These are phyloP conservation scores for Apeltes quadracus DNA, from an alignment of 2,113 vertebrate species.

Conservation along the genomic window DNA sequence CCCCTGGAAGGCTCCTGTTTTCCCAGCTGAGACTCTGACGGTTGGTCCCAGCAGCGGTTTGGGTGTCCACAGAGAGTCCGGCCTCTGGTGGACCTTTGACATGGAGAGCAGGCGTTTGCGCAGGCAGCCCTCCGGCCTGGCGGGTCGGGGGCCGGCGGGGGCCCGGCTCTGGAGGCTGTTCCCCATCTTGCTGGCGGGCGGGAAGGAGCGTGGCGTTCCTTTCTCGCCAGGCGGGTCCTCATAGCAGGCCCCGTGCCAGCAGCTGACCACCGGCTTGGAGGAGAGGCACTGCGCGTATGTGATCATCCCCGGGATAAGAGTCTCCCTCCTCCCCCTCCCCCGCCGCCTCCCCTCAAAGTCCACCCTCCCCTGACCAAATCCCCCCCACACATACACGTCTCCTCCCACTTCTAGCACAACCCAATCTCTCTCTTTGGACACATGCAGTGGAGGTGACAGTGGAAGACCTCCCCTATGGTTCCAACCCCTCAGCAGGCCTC, in stretches of 20 bases:
- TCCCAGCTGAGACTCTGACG: slow-evolving; percentile 36
- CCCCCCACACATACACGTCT: slow-evolving; percentile 38
- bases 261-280: slow-evolving; percentile 80
- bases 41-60: slow-evolving; percentile 76
- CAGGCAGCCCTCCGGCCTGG: slow-evolving; percentile 68
- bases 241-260: slow-evolving; percentile 82
- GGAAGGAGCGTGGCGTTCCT: slow-evolving; percentile 72
- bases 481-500: slow-evolving; percentile 48
- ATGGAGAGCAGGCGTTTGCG: slow-evolving; percentile 80
- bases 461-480: slow-evolving; percentile 38
- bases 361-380: slow-evolving; percentile 51
- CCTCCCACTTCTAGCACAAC: slow-evolving; percentile 50
- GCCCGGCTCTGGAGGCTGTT: slow-evolving; percentile 76
- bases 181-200: slow-evolving; percentile 81
- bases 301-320: slow-evolving; percentile 81
- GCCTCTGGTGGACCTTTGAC: slow-evolving; percentile 81
- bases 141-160: slow-evolving; percentile 26
- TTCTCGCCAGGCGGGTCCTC: slow-evolving; percentile 76
- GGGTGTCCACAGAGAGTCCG: slow-evolving; percentile 84
- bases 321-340: slow-evolving; percentile 44
- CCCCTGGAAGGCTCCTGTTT: slow-evolving; percentile 56
- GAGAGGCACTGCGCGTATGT: slow-evolving; percentile 85
- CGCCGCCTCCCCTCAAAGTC: slow-evolving; percentile 14
- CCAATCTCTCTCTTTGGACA: slow-evolving; percentile 40
- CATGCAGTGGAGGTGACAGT: slow-evolving; percentile 56